Conservation (phyloP, 1,140 invertebrate genomes). For the Lepidurus arcticus region DNA sequence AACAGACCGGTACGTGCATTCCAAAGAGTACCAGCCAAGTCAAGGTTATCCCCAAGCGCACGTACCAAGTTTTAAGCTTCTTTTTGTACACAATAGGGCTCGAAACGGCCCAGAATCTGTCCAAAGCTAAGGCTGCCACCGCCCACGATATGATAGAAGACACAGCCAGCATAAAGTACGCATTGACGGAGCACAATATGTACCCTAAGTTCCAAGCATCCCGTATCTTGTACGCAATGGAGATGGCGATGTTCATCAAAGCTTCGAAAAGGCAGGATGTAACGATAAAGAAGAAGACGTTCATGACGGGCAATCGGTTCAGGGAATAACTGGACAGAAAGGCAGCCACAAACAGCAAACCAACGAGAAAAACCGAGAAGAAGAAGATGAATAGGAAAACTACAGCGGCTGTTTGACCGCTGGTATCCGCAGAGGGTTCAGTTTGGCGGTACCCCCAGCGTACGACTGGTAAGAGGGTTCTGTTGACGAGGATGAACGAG, state of each 20-base stretch:
- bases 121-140: not conserved
- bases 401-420: not conserved
- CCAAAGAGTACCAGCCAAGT: not conserved
- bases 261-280: not conserved
- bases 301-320: not conserved
- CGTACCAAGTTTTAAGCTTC: not conserved
- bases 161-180: not conserved
- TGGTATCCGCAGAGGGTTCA: not conserved
- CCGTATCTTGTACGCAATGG: not conserved
- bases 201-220: not conserved
- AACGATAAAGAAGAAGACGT: not conserved
- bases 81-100: not conserved
- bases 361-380: not conserved
- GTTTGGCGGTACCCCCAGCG: constrained; percentile 8
- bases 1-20: not conserved
- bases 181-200: not conserved
- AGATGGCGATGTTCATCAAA: not conserved
- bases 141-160: not conserved
- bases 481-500: not conserved
- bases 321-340: not conserved
- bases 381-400: constrained; percentile 11
- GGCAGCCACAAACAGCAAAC: not conserved
- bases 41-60: not conserved
- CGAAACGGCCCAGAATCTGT: not conserved
- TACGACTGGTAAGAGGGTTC: not conserved